Evolutionary conservation across 2,888 invertebrate species (phyloP), one percentile per base, ranked within the genome.

Genomic region (Eilema sororculum): DNA sequence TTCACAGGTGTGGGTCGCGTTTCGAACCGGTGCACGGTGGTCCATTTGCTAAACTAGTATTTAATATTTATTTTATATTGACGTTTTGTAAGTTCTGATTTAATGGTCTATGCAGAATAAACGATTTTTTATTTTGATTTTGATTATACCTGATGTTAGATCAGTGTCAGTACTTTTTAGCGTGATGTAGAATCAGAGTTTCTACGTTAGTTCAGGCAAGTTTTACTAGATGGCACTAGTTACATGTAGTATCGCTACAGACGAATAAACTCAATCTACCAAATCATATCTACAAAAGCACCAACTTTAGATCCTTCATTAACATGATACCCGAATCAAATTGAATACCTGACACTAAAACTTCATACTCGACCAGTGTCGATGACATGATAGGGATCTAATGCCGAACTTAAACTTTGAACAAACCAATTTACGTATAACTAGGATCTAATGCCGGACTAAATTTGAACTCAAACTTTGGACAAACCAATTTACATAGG

Each of bases 381-480:
- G 13, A 16, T 24, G 37, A 9, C 33, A 61, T 61, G 61, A 61
- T 24, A 37, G n/a, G 24, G 62, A 62, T 13, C 62, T 41, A 41
- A 12, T 20, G 24, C 13, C 20, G 58, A 78, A 78, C 72, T 72
- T 68, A 28, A 65, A 78, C 58, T 71, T 78, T n/a, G 59, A 59
- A 61, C 61, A 58, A 58, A 37, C 25, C 59, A 62, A 69, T 72
- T 68, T 72, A 24, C 56, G n/a, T n/a, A n/a, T n/a, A 20, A 25
- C 65, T 56, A n/a, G 24, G 62, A 62, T 13, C 62, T 41, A 41
- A 12, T 20, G 24, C 13, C 20, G 25, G 28, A 59, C 25, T 60
- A 28, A 67, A 71, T 67, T 80, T 78, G 58, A 78, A 78, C 72
- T 72, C 69, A 28, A 65, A 78, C 58, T 71, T 78, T n/a, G 59